Evolutionary conservation across 2,797 vertebrate species (phyloP).

Genomic region (Pteronotus mesoamericanus): DNA sequence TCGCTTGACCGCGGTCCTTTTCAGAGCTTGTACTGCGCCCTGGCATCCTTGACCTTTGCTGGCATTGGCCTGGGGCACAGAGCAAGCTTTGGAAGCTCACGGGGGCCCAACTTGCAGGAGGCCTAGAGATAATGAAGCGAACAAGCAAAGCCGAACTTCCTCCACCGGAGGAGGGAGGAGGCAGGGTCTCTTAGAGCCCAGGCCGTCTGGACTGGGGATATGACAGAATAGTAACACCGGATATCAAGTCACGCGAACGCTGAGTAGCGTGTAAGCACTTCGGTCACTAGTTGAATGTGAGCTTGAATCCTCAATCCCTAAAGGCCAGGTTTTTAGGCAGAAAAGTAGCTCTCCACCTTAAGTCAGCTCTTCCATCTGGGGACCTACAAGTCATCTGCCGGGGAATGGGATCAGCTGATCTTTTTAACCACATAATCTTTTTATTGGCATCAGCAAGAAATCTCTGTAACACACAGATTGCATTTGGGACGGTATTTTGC

Average conservation of each 20-base stretch:
- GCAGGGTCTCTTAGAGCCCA: background rate
- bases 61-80: background rate
- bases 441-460: background rate
- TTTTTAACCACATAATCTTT: background rate
- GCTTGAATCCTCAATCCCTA: background rate
- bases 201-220: background rate
- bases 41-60: background rate
- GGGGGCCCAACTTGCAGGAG: background rate
- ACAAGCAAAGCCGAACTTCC: too few species aligned
- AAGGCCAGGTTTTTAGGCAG: background rate
- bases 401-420: background rate
- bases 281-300: background rate
- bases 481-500: background rate
- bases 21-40: background rate
- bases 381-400: background rate
- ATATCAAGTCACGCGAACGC: background rate
- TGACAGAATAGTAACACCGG: fast-evolving
- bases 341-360: background rate
- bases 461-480: background rate
- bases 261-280: background rate
- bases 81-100: background rate
- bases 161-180: background rate
- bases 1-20: background rate
- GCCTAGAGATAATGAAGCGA: background rate
- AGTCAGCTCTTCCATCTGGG: too few species aligned